Evolutionary conservation across 2,797 vertebrate species (phyloP).

Genomic region (Anguilla pacifica): DNA sequence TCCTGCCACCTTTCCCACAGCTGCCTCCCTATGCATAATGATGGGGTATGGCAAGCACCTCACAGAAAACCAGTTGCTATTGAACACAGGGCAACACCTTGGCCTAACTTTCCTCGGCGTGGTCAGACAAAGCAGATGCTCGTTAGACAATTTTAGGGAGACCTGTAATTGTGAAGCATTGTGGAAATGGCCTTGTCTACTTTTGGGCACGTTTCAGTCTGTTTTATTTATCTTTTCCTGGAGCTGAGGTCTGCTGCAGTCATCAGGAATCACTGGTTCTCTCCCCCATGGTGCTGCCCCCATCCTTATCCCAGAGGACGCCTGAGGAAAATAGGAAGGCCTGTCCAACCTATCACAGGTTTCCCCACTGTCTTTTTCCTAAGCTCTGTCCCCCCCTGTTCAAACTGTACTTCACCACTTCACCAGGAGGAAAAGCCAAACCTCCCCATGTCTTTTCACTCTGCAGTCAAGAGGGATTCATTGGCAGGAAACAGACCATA

Average conservation of each 20-base stretch:
- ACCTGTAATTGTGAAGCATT: neutral
- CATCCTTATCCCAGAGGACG: neutral
- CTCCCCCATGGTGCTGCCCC: neutral
- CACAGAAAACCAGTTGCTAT: slow-evolving; percentile 35
- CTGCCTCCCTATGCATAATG: slow-evolving; percentile 7
- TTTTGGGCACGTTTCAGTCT: neutral
- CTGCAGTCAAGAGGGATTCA: neutral
- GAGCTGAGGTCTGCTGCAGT: neutral
- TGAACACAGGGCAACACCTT: neutral
- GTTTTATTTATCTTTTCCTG: neutral
- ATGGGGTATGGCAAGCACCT: slow-evolving; percentile 30
- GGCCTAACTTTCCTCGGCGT: neutral
- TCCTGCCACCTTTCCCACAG: slow-evolving; percentile 15
- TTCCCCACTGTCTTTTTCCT: neutral
- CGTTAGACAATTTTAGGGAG: neutral
- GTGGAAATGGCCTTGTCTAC: neutral
- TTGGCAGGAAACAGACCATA: neutral
- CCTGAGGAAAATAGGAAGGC: neutral
- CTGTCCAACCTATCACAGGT: neutral
- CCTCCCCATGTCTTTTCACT: neutral
- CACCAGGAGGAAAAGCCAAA: neutral
- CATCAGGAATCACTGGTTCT: neutral
- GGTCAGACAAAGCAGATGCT: neutral
- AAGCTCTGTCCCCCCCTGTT: neutral
- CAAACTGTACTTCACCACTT: neutral